Evolutionary conservation across 2,797 vertebrate species (phyloP), one percentile per base, ranked within the genome.

Genomic region (Spea hammondii): DNA sequence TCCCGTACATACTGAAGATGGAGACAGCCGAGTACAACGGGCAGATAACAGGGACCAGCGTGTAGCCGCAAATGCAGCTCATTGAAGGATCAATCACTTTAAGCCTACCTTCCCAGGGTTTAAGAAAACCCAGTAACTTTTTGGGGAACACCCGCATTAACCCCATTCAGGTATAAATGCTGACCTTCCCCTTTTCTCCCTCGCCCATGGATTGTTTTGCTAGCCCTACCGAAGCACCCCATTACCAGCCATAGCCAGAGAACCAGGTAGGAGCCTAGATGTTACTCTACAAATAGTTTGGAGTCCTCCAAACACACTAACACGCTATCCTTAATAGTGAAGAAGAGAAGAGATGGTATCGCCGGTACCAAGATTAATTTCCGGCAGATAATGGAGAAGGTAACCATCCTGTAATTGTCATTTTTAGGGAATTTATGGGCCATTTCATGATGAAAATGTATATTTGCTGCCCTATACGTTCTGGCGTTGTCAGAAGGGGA

Each of bases 1-100:
- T 99, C 89, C 98, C 98, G 32, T 99, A 99, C 89, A 99, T 99
- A 87, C 95, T 99, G 79, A 98, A 98, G 92, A 99, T 99, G 98
- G 98, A 99, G 90, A 97, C 96, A 0, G 96, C 97, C 5, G 98
- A 99, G 84, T 99, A 99, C 82, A 99, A 97, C 72, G 96, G 95
- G 88, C 97, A 97, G 88, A 95, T 97, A 88, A 94, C 92, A 0
- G 94, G 95, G 82, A 88, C 91, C 83, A 88, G 87, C 83, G 84
- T 88, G 89, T 89, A 89, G 84, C 88, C 85, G 87, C 88, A 86
- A 48, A 45, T 17, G 46, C 13, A 6, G 51, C 64, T 62, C 59
- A n/a, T 5, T 55, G 45, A 72, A 32, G 53, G 50, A 81, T 78
- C 70, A 78, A 82, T 70, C 75, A 82, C 80, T 82, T 77, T 77